Evolutionary conservation across 2,797 vertebrate species (phyloP).

Genomic region (Antennarius maculatus): DNA sequence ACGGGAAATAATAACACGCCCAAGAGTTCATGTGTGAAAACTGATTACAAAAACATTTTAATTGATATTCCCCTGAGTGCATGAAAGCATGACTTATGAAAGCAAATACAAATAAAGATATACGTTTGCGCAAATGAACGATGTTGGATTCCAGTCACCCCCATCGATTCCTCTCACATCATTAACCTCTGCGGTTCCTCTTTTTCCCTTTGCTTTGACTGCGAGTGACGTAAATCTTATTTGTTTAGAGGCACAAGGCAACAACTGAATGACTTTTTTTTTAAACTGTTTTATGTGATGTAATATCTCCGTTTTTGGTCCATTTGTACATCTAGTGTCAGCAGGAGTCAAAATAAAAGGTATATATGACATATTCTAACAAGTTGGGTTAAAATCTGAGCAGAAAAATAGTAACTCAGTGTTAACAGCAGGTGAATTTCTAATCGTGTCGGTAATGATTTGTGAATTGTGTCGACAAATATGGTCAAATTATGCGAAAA

Average conservation of each 20-base stretch:
- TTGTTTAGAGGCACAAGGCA: slow-evolving; percentile 23
- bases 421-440: background rate
- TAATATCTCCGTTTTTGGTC: slow-evolving; percentile 1
- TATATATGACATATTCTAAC: slow-evolving; percentile 13
- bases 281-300: slow-evolving; percentile 2
- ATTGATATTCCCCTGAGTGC: background rate
- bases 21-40: background rate
- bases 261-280: background rate
- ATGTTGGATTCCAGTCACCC: background rate
- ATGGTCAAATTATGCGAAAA: slow-evolving; percentile 33
- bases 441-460: slow-evolving; percentile 9
- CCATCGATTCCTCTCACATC: slow-evolving; percentile 3
- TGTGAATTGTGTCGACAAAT: slow-evolving; percentile 18
- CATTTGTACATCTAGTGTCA: slow-evolving; percentile 12
- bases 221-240: slow-evolving; percentile 47
- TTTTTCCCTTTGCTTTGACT: slow-evolving; percentile 23
- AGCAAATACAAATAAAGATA: background rate
- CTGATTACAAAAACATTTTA: background rate
- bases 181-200: slow-evolving; percentile 11
- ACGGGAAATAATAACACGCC: slow-evolving; percentile 17
- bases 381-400: slow-evolving; percentile 32
- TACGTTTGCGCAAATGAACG: slow-evolving; percentile 3
- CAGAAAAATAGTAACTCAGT: background rate
- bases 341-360: background rate
- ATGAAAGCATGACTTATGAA: background rate